Evolutionary conservation across 1,140 invertebrate genomes (phyloP).

Genomic region (Onthophagus taurus): DNA sequence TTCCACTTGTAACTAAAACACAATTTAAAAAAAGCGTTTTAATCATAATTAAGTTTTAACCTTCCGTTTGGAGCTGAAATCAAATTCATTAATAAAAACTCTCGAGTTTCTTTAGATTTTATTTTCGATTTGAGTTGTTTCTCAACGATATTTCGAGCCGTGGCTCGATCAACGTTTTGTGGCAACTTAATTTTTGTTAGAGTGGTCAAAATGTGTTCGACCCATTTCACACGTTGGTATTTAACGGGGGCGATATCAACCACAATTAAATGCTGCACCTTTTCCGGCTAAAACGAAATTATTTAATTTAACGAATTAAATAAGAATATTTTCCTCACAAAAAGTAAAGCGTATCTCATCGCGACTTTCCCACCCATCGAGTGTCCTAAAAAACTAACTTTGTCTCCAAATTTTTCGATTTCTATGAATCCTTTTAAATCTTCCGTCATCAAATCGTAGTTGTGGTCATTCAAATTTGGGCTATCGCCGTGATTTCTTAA

Average conservation of each 20-base stretch:
- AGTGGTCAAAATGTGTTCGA: slow-evolving; percentile 55
- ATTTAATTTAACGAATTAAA: background rate
- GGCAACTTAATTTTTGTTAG: slow-evolving; percentile 53
- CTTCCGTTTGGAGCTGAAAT: slow-evolving; percentile 22
- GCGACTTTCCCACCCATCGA: slow-evolving; percentile 83
- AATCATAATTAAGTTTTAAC: background rate
- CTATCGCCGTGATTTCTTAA: slow-evolving; percentile 88
- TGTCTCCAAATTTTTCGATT: slow-evolving; percentile 50
- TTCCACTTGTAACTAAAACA: slow-evolving; percentile 33
- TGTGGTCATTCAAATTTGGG: slow-evolving; percentile 61
- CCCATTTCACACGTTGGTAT: slow-evolving; percentile 27
- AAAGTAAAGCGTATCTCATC: slow-evolving; percentile 66
- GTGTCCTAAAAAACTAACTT: slow-evolving; percentile 67
- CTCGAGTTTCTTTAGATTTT: slow-evolving; percentile 39
- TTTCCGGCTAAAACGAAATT: slow-evolving; percentile 52
- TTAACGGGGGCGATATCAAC: slow-evolving; percentile 75
- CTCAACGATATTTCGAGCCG: slow-evolving; percentile 52
- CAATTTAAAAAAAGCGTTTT: background rate
- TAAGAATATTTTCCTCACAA: slow-evolving; percentile 22
- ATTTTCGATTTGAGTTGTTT: slow-evolving; percentile 41
- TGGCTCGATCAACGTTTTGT: slow-evolving; percentile 49
- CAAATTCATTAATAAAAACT: slow-evolving; percentile 45
- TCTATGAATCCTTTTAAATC: slow-evolving; percentile 60
- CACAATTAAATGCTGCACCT: slow-evolving; percentile 70
- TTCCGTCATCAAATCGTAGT: slow-evolving; percentile 59